These are phyloP conservation scores for Drosophila pandora DNA, from an alignment of 1,140 invertebrate species.

Conservation along the genomic window DNA sequence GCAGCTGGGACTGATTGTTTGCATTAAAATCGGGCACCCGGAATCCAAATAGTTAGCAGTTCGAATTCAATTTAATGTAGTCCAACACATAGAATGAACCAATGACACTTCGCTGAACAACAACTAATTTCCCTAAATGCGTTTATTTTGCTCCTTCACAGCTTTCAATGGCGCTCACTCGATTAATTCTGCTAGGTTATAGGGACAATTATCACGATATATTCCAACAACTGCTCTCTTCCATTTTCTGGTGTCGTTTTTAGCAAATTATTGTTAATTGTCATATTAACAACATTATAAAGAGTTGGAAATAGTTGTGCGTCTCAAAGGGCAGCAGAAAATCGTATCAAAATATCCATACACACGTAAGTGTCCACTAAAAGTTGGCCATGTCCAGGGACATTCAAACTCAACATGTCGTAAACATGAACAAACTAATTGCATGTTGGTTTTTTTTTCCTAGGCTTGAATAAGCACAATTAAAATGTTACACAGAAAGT, in stretches of 20 bases:
- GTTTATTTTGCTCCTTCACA: background rate
- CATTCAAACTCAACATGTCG: too few species aligned
- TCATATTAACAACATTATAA: slow-evolving; percentile 39
- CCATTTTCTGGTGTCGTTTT: slow-evolving; percentile 38
- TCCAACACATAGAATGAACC: background rate
- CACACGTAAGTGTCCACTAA: background rate
- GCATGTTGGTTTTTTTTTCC: too few species aligned
- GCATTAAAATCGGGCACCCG: slow-evolving; percentile 36
- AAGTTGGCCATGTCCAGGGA: background rate
- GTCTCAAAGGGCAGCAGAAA: background rate
- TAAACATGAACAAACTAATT: too few species aligned
- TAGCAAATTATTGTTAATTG: slow-evolving; percentile 54
- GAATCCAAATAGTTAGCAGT: slow-evolving; percentile 34
- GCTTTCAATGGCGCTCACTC: background rate
- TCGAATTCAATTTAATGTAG: slow-evolving; percentile 17
- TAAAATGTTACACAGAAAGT: too few species aligned
- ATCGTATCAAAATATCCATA: slow-evolving; percentile 20
- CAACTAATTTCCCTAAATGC: slow-evolving; percentile 18
- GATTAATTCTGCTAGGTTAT: slow-evolving; percentile 3
- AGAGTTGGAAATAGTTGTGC: slow-evolving; percentile 20
- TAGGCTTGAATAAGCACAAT: too few species aligned
- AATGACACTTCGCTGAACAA: slow-evolving; percentile 7
- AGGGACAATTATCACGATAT: background rate
- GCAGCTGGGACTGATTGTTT: slow-evolving; percentile 35
- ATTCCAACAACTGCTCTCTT: background rate